phyloP scores from a whole-genome alignment of 1,140 invertebrate genomes.

The Pectinophora gossypiella region DNA sequence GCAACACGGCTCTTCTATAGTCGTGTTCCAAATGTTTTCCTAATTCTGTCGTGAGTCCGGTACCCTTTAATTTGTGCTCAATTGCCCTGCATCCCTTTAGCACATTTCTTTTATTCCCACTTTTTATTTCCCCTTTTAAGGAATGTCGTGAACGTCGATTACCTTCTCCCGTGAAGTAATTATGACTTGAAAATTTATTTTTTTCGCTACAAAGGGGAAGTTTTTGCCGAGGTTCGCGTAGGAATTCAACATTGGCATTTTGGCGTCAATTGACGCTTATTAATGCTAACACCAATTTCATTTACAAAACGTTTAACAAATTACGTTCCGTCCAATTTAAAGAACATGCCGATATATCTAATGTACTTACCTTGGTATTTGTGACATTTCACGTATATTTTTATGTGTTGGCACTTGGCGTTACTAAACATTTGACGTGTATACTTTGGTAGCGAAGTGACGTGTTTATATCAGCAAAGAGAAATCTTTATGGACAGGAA shows the following conservation, averaged over 20 bases:
- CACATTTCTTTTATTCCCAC: slow-evolving; percentile 61
- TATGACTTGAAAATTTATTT: slow-evolving; percentile 47
- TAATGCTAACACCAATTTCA: slow-evolving; percentile 7
- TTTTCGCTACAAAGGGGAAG: slow-evolving; percentile 5
- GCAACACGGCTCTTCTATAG: slow-evolving; percentile 20
- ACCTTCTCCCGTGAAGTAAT: slow-evolving; percentile 40
- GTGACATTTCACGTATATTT: no score
- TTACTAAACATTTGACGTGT: background rate
- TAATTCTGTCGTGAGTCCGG: slow-evolving; percentile 52
- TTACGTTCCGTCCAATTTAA: background rate
- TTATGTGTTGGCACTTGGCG: background rate
- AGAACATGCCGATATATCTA: no score
- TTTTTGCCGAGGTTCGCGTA: background rate
- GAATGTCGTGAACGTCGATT: slow-evolving; percentile 50
- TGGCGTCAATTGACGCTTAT: background rate
- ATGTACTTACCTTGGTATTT: no score
- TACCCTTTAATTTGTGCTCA: slow-evolving; percentile 59
- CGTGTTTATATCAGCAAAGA: background rate
- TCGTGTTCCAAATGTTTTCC: slow-evolving; percentile 48
- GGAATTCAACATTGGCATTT: background rate
- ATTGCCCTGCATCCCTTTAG: slow-evolving; percentile 59
- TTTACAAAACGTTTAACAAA: background rate
- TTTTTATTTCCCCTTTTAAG: slow-evolving; percentile 54
- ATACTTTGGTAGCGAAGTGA: no score
- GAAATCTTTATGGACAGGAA: background rate